Conservation (phyloP, 2,113 vertebrate genomes). For the Tiliqua scincoides region DNA sequence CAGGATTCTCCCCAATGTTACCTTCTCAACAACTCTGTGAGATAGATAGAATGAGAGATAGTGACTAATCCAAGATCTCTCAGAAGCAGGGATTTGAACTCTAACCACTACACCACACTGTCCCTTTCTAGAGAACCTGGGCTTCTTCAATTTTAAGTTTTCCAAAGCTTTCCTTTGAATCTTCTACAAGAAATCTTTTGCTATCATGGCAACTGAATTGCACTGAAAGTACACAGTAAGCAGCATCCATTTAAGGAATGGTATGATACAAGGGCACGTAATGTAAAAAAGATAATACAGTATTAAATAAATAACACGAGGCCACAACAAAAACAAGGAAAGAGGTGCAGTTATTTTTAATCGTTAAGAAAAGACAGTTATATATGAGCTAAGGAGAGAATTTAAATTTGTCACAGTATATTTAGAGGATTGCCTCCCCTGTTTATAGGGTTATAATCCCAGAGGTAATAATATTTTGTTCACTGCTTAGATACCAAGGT, state of each 20-base stretch:
- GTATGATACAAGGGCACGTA: background rate
- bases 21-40: background rate
- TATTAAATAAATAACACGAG: conserved; percentile 18
- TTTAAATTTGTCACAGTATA: conserved; percentile 7
- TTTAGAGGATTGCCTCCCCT: conserved; percentile 13
- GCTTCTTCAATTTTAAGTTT: background rate
- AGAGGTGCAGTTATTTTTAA: background rate
- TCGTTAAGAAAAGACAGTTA: background rate
- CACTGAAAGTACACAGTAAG: background rate
- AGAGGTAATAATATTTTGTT: conserved; percentile 23
- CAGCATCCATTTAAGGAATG: conserved; percentile 31
- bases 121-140: background rate
- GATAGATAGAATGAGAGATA: no score
- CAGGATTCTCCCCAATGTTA: background rate
- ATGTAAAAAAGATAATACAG: background rate
- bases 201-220: background rate
- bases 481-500: conserved; percentile 21
- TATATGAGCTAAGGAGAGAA: conserved; percentile 17
- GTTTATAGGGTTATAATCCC: conserved; percentile 20
- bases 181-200: background rate
- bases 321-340: conserved; percentile 3
- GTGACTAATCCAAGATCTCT: no score
- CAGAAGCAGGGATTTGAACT: no score
- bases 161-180: background rate
- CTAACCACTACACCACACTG: no score